Evolutionary conservation across 2,888 invertebrate species (phyloP).

Genomic region (Melipona bicolor): DNA sequence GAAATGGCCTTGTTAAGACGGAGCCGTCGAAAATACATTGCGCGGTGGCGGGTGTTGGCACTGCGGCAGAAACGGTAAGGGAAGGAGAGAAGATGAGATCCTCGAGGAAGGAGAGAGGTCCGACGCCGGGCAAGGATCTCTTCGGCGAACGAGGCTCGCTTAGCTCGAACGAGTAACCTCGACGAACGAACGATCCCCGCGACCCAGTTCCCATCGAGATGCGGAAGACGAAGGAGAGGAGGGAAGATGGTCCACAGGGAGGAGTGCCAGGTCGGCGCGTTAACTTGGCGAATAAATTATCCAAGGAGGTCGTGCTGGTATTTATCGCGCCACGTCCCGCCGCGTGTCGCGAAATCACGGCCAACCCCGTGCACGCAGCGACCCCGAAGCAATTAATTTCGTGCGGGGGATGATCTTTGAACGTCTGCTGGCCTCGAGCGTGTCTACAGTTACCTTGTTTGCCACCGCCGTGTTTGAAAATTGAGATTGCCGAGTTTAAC

Average conservation of each 20-base stretch:
- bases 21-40: constrained; percentile 9
- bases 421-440: background rate
- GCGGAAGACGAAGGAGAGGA: constrained; percentile 10
- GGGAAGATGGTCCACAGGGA: constrained; percentile 42
- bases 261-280: constrained; percentile 55
- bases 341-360: constrained; percentile 48
- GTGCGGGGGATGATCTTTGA: constrained; percentile 8
- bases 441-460: background rate
- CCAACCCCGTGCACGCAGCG: constrained; percentile 10
- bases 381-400: constrained; percentile 47
- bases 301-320: constrained; percentile 46
- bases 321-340: constrained; percentile 52
- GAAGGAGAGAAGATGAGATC: background rate
- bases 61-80: constrained; percentile 18
- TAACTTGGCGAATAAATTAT: constrained; percentile 62
- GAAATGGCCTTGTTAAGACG: constrained; percentile 40
- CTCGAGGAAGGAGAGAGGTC: background rate
- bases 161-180: constrained; percentile 48
- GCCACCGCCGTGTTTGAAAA: background rate
- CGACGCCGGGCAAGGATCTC: constrained; percentile 29
- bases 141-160: constrained; percentile 43
- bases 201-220: constrained; percentile 60
- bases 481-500: background rate
- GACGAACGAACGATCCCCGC: constrained; percentile 24
- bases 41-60: constrained; percentile 29